Evolutionary conservation across 2,797 vertebrate species (phyloP).

Genomic region (Phataginus tetradactyla): DNA sequence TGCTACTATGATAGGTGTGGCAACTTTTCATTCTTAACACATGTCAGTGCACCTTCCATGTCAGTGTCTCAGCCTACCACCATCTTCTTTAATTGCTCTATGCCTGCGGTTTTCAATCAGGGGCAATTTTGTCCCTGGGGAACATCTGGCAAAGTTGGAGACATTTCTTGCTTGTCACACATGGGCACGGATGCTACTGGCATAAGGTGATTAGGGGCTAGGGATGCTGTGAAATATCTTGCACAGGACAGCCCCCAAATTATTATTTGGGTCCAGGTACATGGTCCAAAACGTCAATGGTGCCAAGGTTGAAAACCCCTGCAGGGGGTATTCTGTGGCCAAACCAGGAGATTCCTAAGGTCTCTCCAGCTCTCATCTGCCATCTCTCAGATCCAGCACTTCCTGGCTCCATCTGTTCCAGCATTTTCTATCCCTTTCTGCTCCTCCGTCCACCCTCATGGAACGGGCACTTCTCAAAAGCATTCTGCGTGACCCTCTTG

Average conservation of each 20-base stretch:
- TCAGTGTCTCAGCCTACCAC: background rate
- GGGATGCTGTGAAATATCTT: background rate
- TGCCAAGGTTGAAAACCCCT: background rate
- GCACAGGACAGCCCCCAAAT: background rate
- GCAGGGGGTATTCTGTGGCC: background rate
- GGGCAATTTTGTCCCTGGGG: background rate
- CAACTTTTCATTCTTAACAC: background rate
- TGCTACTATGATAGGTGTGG: too few relatives aligned
- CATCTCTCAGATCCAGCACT: background rate
- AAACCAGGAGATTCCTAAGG: background rate
- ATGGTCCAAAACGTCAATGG: background rate
- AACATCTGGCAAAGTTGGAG: background rate
- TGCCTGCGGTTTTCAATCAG: background rate
- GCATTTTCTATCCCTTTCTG: background rate
- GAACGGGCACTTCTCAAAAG: background rate
- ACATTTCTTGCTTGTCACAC: background rate
- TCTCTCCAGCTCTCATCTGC: background rate
- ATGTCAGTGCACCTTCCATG: background rate
- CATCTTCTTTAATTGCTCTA: background rate
- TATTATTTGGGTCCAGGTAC: background rate
- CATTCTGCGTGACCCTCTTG: fast-evolving
- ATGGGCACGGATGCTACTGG: background rate
- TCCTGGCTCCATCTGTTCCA: fast-evolving
- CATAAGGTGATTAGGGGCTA: background rate
- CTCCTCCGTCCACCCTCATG: background rate